Evolutionary conservation across 2,113 vertebrate species (phyloP), one percentile per base, ranked within the genome.

Genomic region (Gavia stellata): DNA sequence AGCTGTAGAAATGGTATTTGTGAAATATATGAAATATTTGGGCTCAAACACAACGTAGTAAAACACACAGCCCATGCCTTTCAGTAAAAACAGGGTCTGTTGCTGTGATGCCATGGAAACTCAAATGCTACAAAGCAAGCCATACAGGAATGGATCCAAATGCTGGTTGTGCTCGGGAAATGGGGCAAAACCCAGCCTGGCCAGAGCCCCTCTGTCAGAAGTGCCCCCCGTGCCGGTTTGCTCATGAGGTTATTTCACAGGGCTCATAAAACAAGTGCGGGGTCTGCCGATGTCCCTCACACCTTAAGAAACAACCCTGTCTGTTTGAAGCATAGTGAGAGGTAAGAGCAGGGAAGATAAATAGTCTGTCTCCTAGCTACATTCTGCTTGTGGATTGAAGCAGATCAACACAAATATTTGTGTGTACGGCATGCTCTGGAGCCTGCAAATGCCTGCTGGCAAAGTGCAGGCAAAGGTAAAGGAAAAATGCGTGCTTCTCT

Each of bases 361-460:
- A 96, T 91, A 58, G 92, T 62, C 84, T 78, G 87, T 97, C 93
- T 97, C 90, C 84, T 92, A 96, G 92, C 91, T 96, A 91, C 95
- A 63, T 96, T 96, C 91, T 95, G 93, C 89, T 95, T 92, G 91
- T 97, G 95, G 87, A 90, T 90, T 94, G 94, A 96, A 95, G 96
- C 73, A 90, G 90, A 94, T 94, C 87, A 96, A 92, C 95, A 90
- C 95, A 96, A 95, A 88, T 96, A 94, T 93, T 97, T 94, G 95
- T 82, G 81, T 94, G 90, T 94, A 81, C 9, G 2, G 93, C 87
- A 47, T 88, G 93, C 84, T 92, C 83, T 0, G 14, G 80, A 92
- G 87, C 96, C 81, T 96, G 86, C 63, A 33, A 90, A 81, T 81
- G 94, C 97, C 96, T 94, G 38, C 96, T 95, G 94, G 94, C 94